Conservation (phyloP, 1,140 invertebrate species). For the Brachionus koreanus region DNA sequence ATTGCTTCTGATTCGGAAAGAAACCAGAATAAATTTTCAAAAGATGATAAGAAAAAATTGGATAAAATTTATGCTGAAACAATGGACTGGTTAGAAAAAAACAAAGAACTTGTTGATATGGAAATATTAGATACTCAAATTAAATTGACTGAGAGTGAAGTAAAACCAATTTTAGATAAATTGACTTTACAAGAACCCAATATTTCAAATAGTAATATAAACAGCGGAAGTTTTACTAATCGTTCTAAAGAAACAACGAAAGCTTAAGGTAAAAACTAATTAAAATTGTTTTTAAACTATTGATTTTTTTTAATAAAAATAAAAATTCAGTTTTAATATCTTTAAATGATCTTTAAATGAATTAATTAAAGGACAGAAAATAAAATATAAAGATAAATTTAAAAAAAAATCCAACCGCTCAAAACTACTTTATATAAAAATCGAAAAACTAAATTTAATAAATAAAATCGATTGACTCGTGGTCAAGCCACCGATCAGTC, state of each 20-base stretch:
- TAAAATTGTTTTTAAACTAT: not conserved
- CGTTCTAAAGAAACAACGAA: not conserved
- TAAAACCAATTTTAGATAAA: slow-evolving; percentile 23
- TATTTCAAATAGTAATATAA: not conserved
- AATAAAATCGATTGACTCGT: too few relatives aligned
- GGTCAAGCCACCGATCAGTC: too few relatives aligned
- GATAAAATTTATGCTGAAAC: slow-evolving; percentile 23
- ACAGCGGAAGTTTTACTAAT: not conserved
- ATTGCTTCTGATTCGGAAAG: slow-evolving; percentile 12
- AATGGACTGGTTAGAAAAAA: slow-evolving; percentile 35
- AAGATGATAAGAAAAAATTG: slow-evolving; percentile 44
- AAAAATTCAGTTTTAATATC: too few relatives aligned
- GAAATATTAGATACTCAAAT: slow-evolving; percentile 21
- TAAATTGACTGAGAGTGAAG: not conserved
- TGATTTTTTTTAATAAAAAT: too few relatives aligned
- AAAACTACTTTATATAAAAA: too few relatives aligned
- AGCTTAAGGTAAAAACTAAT: not conserved
- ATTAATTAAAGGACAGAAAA: too few relatives aligned
- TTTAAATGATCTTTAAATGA: too few relatives aligned
- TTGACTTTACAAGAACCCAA: not conserved
- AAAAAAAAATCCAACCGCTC: too few relatives aligned
- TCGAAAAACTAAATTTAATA: too few relatives aligned
- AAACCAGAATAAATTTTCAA: slow-evolving; percentile 41
- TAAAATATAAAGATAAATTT: too few relatives aligned
- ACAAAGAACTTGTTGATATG: not conserved